Percentiles rank a stretch among this genome's conserved stretches.
Conservation (phyloP, 2,113 vertebrate species). For the Hucho hucho region DNA sequence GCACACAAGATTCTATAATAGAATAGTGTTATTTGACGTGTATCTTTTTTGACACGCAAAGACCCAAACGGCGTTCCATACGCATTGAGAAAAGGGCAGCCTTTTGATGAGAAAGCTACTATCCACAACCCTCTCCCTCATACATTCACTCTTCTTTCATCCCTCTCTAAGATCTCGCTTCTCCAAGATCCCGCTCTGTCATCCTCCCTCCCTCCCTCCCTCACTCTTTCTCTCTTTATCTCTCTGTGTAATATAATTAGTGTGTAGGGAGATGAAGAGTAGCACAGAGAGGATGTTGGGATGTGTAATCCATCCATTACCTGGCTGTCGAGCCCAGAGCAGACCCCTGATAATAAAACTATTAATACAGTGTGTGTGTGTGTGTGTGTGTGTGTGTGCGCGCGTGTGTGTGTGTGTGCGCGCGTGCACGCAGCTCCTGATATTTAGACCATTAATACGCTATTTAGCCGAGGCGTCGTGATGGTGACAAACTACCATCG, state of each 20-base stretch:
- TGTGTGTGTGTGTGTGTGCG: not conserved
- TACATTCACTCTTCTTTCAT: conserved; percentile 16
- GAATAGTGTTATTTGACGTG: too few species aligned
- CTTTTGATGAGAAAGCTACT: not conserved
- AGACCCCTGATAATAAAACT: conserved; percentile 35
- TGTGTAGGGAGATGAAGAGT: conserved; percentile 30
- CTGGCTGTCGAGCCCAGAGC: conserved; percentile 24
- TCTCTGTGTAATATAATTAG: conserved; percentile 34
- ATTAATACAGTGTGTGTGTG: conserved; percentile 32
- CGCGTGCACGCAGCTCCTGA: not conserved
- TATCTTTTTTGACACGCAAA: too few species aligned
- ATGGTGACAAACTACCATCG: conserved; percentile 42
- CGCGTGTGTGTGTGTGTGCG: not conserved
- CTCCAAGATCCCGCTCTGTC: not conserved
- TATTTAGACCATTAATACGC: conserved; percentile 49
- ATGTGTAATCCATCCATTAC: conserved; percentile 36
- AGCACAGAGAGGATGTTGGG: conserved; percentile 35
- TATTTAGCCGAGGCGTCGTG: conserved; percentile 40
- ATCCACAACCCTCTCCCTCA: not conserved
- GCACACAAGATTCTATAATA: too few species aligned
- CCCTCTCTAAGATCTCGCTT: not conserved
- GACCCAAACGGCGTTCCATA: not conserved
- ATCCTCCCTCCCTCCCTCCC: not conserved
- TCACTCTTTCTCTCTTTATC: not conserved
- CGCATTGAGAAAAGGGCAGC: not conserved